phyloP scores from a whole-genome alignment of 1,140 invertebrate genomes.

The Mamestra configurata region DNA sequence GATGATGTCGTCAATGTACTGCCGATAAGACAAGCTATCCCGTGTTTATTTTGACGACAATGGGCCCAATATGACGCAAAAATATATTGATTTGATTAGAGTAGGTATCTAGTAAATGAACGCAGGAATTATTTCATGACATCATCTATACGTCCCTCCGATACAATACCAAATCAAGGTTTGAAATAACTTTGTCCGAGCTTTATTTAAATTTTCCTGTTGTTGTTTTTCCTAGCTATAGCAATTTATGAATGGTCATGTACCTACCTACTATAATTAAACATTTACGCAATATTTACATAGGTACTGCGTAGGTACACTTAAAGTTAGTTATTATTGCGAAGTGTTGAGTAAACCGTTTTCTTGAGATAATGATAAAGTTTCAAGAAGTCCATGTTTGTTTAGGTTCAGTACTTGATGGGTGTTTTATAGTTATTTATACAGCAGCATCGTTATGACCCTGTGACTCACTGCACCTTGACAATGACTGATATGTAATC shows the following conservation, averaged over 20 bases:
- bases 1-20: neutral
- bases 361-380: neutral
- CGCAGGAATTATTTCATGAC: too few relatives aligned
- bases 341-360: constrained; percentile 23
- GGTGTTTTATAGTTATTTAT: constrained; percentile 47
- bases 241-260: neutral
- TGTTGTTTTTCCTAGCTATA: neutral
- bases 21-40: neutral
- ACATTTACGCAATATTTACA: constrained; percentile 4
- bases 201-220: constrained; percentile 3
- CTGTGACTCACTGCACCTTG: constrained; percentile 55
- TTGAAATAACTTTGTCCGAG: neutral
- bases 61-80: neutral
- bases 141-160: too few relatives aligned
- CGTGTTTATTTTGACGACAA: constrained; percentile 11
- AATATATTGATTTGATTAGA: neutral
- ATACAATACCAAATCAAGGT: neutral
- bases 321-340: neutral
- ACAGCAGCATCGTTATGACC: constrained; percentile 20
- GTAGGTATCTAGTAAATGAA: too few relatives aligned
- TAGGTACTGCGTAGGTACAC: neutral
- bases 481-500: constrained; percentile 53
- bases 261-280: constrained; percentile 14
- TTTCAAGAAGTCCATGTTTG: constrained; percentile 49
- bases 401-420: constrained; percentile 51